Evolutionary conservation across 1,140 invertebrate species (phyloP), one percentile per base, ranked within the genome.

Genomic region (Orchesella cincta): DNA sequence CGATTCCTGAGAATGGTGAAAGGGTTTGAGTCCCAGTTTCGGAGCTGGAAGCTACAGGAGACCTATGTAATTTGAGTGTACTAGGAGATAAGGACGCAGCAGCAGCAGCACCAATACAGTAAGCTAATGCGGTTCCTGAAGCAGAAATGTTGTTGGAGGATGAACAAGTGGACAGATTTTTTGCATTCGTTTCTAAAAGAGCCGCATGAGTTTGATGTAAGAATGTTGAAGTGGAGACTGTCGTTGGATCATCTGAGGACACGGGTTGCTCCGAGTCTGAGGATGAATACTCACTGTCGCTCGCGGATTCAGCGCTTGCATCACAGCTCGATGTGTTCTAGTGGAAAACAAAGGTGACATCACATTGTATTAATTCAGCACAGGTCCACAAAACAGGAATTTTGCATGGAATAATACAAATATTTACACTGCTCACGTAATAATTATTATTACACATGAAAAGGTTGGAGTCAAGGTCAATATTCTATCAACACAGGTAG

Each of bases 201-300:
- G 71, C 39, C 34, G 74, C 72, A 3, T 78, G 76, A 1, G 76
- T 80, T 54, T 80, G 79, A 52, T 76, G 64, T 26, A 73, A 75
- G 57, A 76, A 78, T 34, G 81, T 82, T 29, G 81, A 80, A 12
- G 77, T 75, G 1, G 79, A 79, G 2, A 78, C 52, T 26, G 74
- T 82, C n/a, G 81, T 82, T 28, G 81, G 79, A 75, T 82, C 79
- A 73, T 82, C 81, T 20, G 81, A 81, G 33, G 81, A 82, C 26
- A 79, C 51, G 31, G 67, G 76, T 18, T 52, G 76, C 20, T 76
- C 81, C 8, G 78, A 78, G 35, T 35, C 72, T 3, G 72, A 36
- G 39, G 78, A 76, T 57, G 78, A 57, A 5, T 72, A 79, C 28
- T 82, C 79, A 36, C 75, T 80, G 64, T 80, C 79, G 51, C 77